phyloP scores from a whole-genome alignment of 2,888 invertebrate species.

The Meloe dianella region DNA sequence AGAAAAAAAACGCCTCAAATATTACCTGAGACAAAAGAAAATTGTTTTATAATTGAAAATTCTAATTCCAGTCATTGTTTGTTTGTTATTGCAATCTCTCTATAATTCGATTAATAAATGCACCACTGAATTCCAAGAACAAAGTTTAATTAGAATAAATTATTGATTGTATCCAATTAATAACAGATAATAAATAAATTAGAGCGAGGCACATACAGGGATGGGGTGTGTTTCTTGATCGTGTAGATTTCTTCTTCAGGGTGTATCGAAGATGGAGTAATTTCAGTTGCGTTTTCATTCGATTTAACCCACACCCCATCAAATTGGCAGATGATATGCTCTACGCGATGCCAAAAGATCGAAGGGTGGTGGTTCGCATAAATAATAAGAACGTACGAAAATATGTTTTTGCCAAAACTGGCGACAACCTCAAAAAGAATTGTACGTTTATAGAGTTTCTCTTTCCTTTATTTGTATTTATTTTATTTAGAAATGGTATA shows the following conservation, averaged over 20 bases:
- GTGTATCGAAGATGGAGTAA: not conserved
- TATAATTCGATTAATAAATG: not conserved
- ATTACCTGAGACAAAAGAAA: not conserved
- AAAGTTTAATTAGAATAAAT: conserved; percentile 47
- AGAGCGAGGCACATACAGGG: no score
- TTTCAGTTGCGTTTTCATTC: conserved; percentile 28
- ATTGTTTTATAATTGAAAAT: not conserved
- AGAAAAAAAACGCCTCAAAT: no score
- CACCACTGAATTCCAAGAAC: conserved; percentile 29
- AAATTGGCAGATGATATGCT: conserved; percentile 1
- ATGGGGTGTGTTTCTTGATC: no score
- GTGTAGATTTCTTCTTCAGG: conserved; percentile 3
- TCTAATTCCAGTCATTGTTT: not conserved
- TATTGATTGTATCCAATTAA: conserved; percentile 44
- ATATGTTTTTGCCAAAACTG: not conserved
- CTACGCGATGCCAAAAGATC: not conserved
- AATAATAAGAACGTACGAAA: not conserved
- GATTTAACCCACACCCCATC: conserved; percentile 25
- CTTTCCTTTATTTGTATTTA: not conserved
- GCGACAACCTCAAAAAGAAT: not conserved
- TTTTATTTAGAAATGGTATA: not conserved
- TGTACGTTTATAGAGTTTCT: not conserved
- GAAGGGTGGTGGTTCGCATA: not conserved
- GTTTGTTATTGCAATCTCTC: not conserved
- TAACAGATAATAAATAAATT: conserved; percentile 35